Base-by-base conservation (phyloP, 1,140 invertebrate species). In the Eciton burchellii region DNA sequence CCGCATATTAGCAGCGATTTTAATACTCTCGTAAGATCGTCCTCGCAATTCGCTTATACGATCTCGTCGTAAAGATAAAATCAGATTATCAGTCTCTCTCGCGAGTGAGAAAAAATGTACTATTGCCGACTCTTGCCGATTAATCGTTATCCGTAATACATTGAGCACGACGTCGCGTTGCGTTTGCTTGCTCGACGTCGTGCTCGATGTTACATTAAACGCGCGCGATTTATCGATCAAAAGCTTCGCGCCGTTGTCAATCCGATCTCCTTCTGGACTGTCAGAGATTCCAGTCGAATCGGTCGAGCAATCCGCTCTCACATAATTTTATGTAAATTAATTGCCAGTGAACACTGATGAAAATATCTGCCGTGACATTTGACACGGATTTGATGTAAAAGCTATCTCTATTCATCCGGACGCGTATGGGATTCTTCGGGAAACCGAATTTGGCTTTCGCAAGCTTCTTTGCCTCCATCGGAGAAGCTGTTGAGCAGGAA, bases 381-480 rank as follows among this genome's bases (percentile, higher is more conserved):
- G 24, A 56, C 16, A 35, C 35, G 6, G 9, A 16, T 0, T 45
- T 35, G 35, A 35, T 35, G 45, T 83, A 83, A 86, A 45, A 43
- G 16, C 29, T 29, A 74, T 14, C 49, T 24, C 73, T 56, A 47
- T 86, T 86, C 57, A 74, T 29, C 63, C 47, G 71, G 70, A 82
- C 29, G 73, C 65, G n/a, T n/a, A 49, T 9, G 56, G 19, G 35
- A 86, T 52, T 26, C 45, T 81, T n/a, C n/a, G 63, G 19, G 84
- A 86, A 86, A 86, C 83, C 77, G 86, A 35, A 35, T 35, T 35
- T 35, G 35, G 35, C n/a, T 86, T 86, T 86, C 57, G 70, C 54
- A 59, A 35, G 54, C 56, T 29, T 84, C 29, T 52, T 77, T 71
- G 70, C 24, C 0, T 81, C 57, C 82, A 71, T 68, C 82, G 65